phyloP scores from a whole-genome alignment of 2,888 invertebrate genomes.

The Cataglyphis altisquamis region DNA sequence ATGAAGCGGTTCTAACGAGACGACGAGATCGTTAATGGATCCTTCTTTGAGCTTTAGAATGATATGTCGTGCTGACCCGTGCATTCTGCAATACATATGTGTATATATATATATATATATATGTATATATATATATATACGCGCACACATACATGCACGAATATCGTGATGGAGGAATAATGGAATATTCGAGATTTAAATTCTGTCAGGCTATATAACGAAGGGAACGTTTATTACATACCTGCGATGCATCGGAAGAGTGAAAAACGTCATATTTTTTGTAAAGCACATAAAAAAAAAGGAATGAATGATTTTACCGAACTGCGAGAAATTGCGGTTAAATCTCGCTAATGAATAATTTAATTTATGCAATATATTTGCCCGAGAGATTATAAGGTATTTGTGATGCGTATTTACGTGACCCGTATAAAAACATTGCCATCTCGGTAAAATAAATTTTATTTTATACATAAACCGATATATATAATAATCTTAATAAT shows the following conservation, averaged over 20 bases:
- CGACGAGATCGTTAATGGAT: constrained; percentile 51
- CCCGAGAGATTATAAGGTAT: background rate
- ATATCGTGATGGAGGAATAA: constrained; percentile 37
- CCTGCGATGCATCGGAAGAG: background rate
- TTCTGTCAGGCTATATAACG: constrained; percentile 47
- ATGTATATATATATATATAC: background rate
- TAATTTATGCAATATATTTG: background rate
- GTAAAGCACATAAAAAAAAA: background rate
- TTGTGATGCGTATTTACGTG: background rate
- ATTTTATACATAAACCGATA: background rate
- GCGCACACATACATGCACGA: too few relatives aligned
- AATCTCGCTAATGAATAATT: constrained; percentile 25
- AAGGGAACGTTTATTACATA: constrained; percentile 44
- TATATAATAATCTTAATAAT: background rate
- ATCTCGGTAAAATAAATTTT: background rate
- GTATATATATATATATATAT: too few relatives aligned
- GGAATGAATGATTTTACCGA: constrained; percentile 23
- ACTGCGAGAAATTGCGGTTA: constrained; percentile 36
- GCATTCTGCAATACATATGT: constrained; percentile 9
- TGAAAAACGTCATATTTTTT: constrained; percentile 23
- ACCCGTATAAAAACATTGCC: constrained; percentile 14
- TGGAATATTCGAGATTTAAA: constrained; percentile 56
- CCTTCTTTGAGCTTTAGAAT: constrained; percentile 54
- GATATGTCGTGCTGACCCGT: constrained; percentile 52
- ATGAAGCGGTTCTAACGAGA: constrained; percentile 53